Base-by-base conservation (phyloP, 2,797 vertebrate genomes). In the Gymnopithys bicolor region DNA sequence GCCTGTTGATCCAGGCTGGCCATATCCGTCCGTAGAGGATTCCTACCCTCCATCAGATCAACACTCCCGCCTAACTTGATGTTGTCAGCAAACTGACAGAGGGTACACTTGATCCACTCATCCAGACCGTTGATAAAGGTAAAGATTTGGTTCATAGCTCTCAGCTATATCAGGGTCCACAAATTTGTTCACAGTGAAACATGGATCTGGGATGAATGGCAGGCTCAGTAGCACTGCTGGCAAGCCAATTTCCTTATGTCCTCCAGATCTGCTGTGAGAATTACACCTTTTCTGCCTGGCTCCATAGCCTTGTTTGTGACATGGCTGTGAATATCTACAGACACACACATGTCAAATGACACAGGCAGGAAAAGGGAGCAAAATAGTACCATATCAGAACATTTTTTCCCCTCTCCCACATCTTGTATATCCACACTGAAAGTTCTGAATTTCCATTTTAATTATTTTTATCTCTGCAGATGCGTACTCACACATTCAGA, bases 391-490 rank as follows among this genome's bases (percentile, higher is more conserved):
- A 8, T 59, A 52, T 27, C 5, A 71, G 14, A 66, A 45, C 5
- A 5, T 4, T 5, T 3, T 3, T 22, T 66, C 46, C 18, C 3
- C 5, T 66, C 8, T 88, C 13, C 10, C 9, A 12, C 2, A 22
- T 75, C 91, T 80, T 67, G 3, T 28, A 23, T 32, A 73, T 27
- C 22, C 19, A 56, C n/a, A 32, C 9, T 19, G 37, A 85, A 74
- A 74, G 17, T 70, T 79, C 28, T 7, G 3, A 67, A 68, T 93
- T 92, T 85, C 25, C 13, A 28, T 91, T 91, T 85, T 52, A 89
- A 95, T 92, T 84, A 59, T 70, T 93, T 84, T 92, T 89, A 30
- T 66, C 25, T 85, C 52, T 46, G 32, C 59, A 49, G 25, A 49
- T 60, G 60, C 2, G 2, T 16, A 48, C 25, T 84, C 32, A 49